Conservation (phyloP, 2,888 invertebrate species). For the Drosophila kambysellisi region DNA sequence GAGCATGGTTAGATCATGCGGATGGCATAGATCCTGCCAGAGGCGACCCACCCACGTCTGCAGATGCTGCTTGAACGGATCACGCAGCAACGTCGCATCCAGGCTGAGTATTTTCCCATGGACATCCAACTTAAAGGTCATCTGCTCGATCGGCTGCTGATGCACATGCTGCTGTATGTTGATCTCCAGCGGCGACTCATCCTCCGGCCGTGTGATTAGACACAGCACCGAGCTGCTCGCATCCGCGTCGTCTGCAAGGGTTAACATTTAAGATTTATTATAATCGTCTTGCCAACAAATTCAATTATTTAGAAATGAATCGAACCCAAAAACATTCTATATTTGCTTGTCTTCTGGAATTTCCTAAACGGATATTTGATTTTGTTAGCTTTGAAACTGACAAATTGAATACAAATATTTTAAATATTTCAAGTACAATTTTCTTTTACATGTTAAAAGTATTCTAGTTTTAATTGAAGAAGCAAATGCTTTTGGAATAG, state of each 20-base stretch:
- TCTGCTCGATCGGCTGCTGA: slow-evolving; percentile 89
- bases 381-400: background rate
- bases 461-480: background rate
- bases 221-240: slow-evolving; percentile 85
- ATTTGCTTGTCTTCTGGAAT: background rate
- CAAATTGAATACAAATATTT: too few species aligned
- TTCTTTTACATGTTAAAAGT: background rate
- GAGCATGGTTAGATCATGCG: slow-evolving; percentile 91
- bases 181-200: slow-evolving; percentile 85
- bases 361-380: background rate
- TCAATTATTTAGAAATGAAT: background rate
- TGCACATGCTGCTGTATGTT: slow-evolving; percentile 84
- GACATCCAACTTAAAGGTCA: slow-evolving; percentile 95
- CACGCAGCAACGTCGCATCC: slow-evolving; percentile 83
- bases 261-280: background rate
- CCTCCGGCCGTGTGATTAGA: slow-evolving; percentile 85
- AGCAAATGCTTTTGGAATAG: background rate
- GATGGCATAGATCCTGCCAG: slow-evolving; percentile 94
- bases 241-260: slow-evolving; percentile 83
- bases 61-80: slow-evolving; percentile 82
- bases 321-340: background rate
- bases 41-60: slow-evolving; percentile 87
- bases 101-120: slow-evolving; percentile 91
- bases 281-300: background rate
- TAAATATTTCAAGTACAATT: background rate